Base-by-base conservation (phyloP, 2,888 invertebrate genomes). In the Deroplatys truncata region DNA sequence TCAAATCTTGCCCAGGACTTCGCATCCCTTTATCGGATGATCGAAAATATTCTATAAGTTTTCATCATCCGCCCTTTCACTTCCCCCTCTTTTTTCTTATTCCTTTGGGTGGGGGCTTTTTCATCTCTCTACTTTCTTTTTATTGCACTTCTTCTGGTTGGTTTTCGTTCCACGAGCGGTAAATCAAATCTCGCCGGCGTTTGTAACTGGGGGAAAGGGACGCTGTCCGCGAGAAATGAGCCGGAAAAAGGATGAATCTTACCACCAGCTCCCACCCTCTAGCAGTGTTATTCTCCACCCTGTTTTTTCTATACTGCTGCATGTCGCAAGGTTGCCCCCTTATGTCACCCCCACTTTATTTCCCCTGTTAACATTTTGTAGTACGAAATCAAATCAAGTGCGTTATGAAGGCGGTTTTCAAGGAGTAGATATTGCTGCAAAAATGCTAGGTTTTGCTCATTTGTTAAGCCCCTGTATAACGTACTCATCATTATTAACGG, bases 221-320 rank as follows among this genome's bases (percentile, higher is more conserved):
- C 56, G 84, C 90, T 84, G 88, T 90, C 90, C 88, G 88, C 84
- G 84, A 88, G 90, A 88, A 90, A 90, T 90, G 90, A 90, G 85
- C 84, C 88, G 88, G 90, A 90, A 90, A 90, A 88, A 88, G 88
- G 88, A 88, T 88, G 90, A 86, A 90, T 84, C 83, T 89, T 89
- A 84, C 89, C 84, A 85, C 85, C 89, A 85, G 72, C 85, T 88
- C 43, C 28, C 56, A 56, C 49, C 84, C 84, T 28, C 15, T 29
- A 29, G 84, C 84, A 49, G 2, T 85, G 43, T 49, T 85, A 49
- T 16, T 20, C 28, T 49, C 85, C 28, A n/a, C 49, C 28, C 28
- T 56, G 16, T 85, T 43, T 56, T 72, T 72, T 72, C 56, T 72
- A 20, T 72, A 72, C 56, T 72, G 20, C 56, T 72, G 56, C 56